Base-by-base conservation (phyloP, 2,888 invertebrate genomes). In the Spatulosminthurus flaviceps region DNA sequence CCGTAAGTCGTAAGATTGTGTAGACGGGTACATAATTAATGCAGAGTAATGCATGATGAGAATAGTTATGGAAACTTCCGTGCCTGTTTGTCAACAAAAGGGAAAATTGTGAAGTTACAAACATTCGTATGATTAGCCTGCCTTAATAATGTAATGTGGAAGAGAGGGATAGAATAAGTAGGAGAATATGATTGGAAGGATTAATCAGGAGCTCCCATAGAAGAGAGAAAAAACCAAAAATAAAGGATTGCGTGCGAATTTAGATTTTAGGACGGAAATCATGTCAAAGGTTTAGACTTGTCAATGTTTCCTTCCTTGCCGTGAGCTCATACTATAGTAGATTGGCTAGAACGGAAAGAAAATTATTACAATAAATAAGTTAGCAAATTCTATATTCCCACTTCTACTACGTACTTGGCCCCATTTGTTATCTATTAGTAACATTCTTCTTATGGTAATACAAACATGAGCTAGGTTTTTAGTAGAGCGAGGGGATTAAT, bases 211-310 rank as follows among this genome's bases (percentile, higher is more conserved):
- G 64, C 13, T 9, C 24, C 9, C 19, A 64, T 21, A 64, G 2
- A n/a, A n/a, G n/a, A n/a, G n/a, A n/a, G n/a, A n/a, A n/a, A n/a
- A 64, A 7, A 64, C 21, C 9, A 26, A 64, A 64, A 64, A 2
- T 13, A 4, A 13, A 61, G 64, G 19, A 29, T 75, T 66, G 75
- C 75, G 75, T 75, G 75, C 64, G 19, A 64, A 28, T 75, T 75
- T 66, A 75, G 75, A 75, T 75, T 75, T 75, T 34, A n/a, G 26
- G 22, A 72, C 72, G 75, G 75, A 75, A 75, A 75, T 75, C 75
- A 75, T 75, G 75, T 75, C 75, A 75, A 75, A 75, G 64, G 64
- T 41, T 75, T 34, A 24, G 75, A 75, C 75, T 75, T 75, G 75
- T 75, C 75, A 75, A 34, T 75, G 11, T 51, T 29, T 74, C 60